Evolutionary conservation across 2,888 invertebrate genomes (phyloP).

Genomic region (Heliconius aoede): DNA sequence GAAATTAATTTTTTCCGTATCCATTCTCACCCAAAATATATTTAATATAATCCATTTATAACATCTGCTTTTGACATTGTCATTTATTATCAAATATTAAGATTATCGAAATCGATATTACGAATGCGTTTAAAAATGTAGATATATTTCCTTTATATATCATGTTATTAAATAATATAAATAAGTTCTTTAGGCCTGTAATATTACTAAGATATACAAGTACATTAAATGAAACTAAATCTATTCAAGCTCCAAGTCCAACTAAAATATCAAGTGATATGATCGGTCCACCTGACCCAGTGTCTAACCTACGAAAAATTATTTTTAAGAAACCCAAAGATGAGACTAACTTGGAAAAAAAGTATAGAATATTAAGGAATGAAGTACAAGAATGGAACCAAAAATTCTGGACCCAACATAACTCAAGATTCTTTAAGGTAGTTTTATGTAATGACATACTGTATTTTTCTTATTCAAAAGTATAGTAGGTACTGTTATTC

Average conservation of each 20-base stretch:
- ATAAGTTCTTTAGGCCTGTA: slow-evolving; percentile 16
- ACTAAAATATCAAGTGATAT: slow-evolving; percentile 81
- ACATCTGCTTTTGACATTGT: slow-evolving; percentile 28
- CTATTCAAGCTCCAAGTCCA: slow-evolving; percentile 69
- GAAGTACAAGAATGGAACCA: slow-evolving; percentile 93
- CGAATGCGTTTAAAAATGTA: slow-evolving; percentile 16
- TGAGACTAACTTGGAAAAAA: slow-evolving; percentile 87
- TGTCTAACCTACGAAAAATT: slow-evolving; percentile 90
- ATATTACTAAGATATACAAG: slow-evolving; percentile 32
- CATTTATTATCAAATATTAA: slow-evolving; percentile 23
- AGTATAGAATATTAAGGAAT: slow-evolving; percentile 85
- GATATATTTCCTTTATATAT: neutral
- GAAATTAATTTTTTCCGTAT: neutral
- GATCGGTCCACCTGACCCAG: slow-evolving; percentile 91
- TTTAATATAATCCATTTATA: neutral
- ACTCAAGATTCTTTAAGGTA: slow-evolving; percentile 88
- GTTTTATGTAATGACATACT: slow-evolving; percentile 30
- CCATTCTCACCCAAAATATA: neutral
- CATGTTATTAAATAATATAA: slow-evolving; percentile 36
- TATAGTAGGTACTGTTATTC: neutral
- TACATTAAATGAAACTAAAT: slow-evolving; percentile 63
- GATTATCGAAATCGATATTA: neutral
- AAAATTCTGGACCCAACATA: slow-evolving; percentile 92
- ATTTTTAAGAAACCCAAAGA: slow-evolving; percentile 85
- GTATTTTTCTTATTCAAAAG: neutral